Evolutionary conservation across 2,888 invertebrate genomes (phyloP).

Genomic region (Harmothoe impar): DNA sequence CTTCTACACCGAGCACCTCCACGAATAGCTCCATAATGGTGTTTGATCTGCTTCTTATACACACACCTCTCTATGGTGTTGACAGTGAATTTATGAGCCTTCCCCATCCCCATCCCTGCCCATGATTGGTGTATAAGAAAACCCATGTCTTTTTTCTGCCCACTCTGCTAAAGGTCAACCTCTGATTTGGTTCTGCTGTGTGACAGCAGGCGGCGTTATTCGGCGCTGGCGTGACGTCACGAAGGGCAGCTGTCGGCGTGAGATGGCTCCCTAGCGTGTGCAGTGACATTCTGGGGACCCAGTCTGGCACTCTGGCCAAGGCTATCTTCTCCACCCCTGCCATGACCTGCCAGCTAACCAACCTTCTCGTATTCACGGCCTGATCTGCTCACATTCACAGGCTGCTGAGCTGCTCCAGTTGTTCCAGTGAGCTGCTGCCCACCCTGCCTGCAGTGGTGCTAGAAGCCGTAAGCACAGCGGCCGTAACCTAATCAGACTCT

Average conservation of each 20-base stretch:
- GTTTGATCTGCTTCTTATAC: no score
- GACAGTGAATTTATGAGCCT: background rate
- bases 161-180: background rate
- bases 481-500: background rate
- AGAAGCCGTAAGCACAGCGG: background rate
- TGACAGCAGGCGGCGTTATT: background rate
- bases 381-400: no score
- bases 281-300: background rate
- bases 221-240: background rate
- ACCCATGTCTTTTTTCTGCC: background rate
- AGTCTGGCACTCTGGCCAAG: background rate
- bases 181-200: background rate
- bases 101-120: background rate
- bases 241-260: background rate
- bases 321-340: constrained; percentile 14
- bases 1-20: no score
- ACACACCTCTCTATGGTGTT: no score
- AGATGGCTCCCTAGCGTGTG: background rate
- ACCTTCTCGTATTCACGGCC: no score
- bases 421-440: background rate
- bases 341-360: background rate
- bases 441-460: background rate
- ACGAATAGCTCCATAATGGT: no score
- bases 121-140: background rate
- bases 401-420: background rate